phyloP scores from a whole-genome alignment of 2,797 vertebrate species.

The Antrozous pallidus region DNA sequence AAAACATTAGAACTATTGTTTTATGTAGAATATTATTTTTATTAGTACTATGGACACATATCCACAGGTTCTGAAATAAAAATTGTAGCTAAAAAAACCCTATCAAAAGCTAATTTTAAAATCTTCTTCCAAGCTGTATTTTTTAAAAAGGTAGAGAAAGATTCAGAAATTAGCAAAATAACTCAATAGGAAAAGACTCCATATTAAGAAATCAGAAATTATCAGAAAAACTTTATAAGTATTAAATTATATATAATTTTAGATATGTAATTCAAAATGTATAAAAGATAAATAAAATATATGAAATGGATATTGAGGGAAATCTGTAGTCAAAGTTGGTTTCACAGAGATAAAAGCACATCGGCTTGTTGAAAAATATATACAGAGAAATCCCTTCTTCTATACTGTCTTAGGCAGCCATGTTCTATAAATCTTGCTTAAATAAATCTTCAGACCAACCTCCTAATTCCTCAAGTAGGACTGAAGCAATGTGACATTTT shows the following conservation, averaged over 20 bases:
- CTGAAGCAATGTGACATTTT: background rate
- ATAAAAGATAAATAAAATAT: background rate
- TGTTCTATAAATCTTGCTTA: conserved; percentile 43
- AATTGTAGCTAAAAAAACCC: background rate
- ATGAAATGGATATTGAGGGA: conserved; percentile 28
- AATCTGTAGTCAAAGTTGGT: conserved; percentile 55
- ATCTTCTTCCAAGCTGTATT: background rate
- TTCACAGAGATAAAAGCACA: conserved; percentile 63
- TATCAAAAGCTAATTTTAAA: background rate
- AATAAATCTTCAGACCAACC: background rate
- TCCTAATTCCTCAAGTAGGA: background rate
- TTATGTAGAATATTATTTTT: background rate
- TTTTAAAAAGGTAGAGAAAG: background rate
- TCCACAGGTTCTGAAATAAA: background rate
- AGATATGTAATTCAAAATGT: background rate
- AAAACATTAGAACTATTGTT: conserved; percentile 18
- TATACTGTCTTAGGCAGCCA: conserved; percentile 34
- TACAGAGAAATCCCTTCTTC: conserved; percentile 50
- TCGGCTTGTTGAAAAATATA: conserved; percentile 60
- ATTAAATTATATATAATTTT: background rate
- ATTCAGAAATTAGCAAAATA: conserved; percentile 50
- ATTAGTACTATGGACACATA: background rate
- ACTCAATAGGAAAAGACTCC: background rate
- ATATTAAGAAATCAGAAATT: conserved; percentile 47
- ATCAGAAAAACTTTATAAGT: conserved; percentile 45